Conservation (phyloP, 2,888 invertebrate genomes). For the Vannuccia rotundouncinata region DNA sequence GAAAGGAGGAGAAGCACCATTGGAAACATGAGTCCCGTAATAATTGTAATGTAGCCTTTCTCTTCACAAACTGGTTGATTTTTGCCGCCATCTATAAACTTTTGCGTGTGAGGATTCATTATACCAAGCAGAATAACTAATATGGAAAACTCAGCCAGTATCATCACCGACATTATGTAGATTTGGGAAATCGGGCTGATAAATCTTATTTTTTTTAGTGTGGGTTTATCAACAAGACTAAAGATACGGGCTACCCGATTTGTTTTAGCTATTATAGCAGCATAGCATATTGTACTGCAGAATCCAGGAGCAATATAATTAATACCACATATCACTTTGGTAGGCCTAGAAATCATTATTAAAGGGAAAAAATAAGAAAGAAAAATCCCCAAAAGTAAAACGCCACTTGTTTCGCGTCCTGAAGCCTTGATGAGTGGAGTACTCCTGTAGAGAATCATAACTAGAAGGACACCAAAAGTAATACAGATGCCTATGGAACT, state of each 20-base stretch:
- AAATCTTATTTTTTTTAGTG: conserved; percentile 34
- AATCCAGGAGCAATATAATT: conserved; percentile 48
- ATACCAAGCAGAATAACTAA: conserved; percentile 11
- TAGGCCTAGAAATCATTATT: conserved; percentile 46
- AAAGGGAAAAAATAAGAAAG: conserved; percentile 46
- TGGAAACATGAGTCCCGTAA: conserved; percentile 35
- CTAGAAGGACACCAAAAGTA: conserved; percentile 41
- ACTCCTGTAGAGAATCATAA: conserved; percentile 43
- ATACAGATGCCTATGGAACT: conserved; percentile 41
- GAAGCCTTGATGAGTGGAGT: conserved; percentile 50
- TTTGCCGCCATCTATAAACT: not conserved
- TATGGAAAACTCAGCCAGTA: conserved; percentile 33
- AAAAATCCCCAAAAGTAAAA: conserved; percentile 47
- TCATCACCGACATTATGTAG: conserved; percentile 22
- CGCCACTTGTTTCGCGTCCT: conserved; percentile 47
- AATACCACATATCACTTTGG: conserved; percentile 44
- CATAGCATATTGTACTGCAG: conserved; percentile 49
- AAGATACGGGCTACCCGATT: conserved; percentile 51
- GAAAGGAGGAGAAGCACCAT: conserved; percentile 44
- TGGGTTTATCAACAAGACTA: conserved; percentile 38
- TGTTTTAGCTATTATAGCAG: conserved; percentile 48
- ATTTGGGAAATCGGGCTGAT: conserved; percentile 39
- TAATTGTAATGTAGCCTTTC: conserved; percentile 22
- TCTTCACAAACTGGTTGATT: not conserved
- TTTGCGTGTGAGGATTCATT: not conserved